A percentile compares a stretch with the other conserved stretches of the same genome.
Conservation (phyloP, 2,797 vertebrate genomes). For the Echiichthys vipera region DNA sequence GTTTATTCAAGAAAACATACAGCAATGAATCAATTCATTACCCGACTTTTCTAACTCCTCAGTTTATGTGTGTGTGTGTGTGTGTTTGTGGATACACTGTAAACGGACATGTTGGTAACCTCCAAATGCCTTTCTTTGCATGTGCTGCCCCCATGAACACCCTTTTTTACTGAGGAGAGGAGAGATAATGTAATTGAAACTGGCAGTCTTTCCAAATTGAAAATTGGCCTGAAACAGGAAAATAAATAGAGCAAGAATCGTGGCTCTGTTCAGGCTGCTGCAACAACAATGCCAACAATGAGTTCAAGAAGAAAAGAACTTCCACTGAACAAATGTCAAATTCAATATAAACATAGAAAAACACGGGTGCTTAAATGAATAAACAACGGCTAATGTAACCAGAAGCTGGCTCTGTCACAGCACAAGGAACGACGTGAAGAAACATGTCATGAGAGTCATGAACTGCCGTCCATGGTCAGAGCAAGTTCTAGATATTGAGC, state of each 20-base stretch:
- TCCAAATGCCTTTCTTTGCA: constrained; percentile 48
- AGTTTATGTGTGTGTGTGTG: constrained; percentile 5
- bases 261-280: constrained; percentile 44
- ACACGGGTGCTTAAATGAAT: constrained; percentile 30
- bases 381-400: constrained; percentile 34
- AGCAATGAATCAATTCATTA: constrained; percentile 49
- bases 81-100: not conserved
- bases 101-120: constrained; percentile 41
- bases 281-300: constrained; percentile 51
- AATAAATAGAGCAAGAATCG: constrained; percentile 60
- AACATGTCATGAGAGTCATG: constrained; percentile 23
- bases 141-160: constrained; percentile 25
- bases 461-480: constrained; percentile 34
- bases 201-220: constrained; percentile 49
- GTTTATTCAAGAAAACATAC: constrained; percentile 36
- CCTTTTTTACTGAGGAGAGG: constrained; percentile 14
- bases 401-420: constrained; percentile 18
- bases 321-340: constrained; percentile 45
- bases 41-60: constrained; percentile 28
- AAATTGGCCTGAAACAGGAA: constrained; percentile 55
- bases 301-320: constrained; percentile 58
- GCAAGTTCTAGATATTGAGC: constrained; percentile 29
- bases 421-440: constrained; percentile 4
- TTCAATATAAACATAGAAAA: constrained; percentile 54
- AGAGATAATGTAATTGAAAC: constrained; percentile 56